Evolutionary conservation across 2,113 vertebrate genomes (phyloP), one percentile per base, ranked within the genome.

Genomic region (Rutilus rutilus): DNA sequence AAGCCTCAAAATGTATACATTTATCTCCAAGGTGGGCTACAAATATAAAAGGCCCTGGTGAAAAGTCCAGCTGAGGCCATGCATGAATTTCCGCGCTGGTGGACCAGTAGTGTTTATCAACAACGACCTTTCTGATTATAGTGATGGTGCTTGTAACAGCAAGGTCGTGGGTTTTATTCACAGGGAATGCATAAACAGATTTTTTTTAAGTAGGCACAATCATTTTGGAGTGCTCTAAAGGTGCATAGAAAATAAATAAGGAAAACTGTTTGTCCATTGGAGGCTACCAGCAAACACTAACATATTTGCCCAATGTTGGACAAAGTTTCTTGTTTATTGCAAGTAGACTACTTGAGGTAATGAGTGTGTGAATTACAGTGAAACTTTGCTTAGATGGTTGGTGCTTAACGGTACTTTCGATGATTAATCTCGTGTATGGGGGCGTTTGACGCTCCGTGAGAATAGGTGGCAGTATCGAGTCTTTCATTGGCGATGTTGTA

Each of bases 381-480:
- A 67, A 67, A 50, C 79, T 10, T 65, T 27, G 11, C 36, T 67
- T 11, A 65, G 23, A 36, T 59, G 17, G 76, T 17, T 17, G 74
- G 45, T 15, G 39, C n/a, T 23, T 5, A n/a, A 6, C 1, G 8
- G 27, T 23, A 9, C 14, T 52, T 19, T 47, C 5, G 30, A 30
- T 17, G 77, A 42, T 25, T 2, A 60, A 78, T n/a, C 6, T 11
- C 30, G 1, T 60, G 9, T 9, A 5, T 9, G 54, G 39, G 45
- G 65, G 64, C 19, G 45, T 17, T 82, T 69, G 14, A 69, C 67
- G 33, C 82, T 33, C 67, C 82, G 6, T 59, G 65, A 73, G 12
- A 59, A 52, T 39, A 83, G 82, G 82, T 30, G 82, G 82, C 65
- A 73, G 65, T 59, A 73, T 7, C 21, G 82, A 73, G 82, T 73